A percentile compares a stretch with the other conserved stretches of the same genome.
Evolutionary conservation across 2,113 vertebrate species (phyloP).

Genomic region (Nesoenas mayeri): DNA sequence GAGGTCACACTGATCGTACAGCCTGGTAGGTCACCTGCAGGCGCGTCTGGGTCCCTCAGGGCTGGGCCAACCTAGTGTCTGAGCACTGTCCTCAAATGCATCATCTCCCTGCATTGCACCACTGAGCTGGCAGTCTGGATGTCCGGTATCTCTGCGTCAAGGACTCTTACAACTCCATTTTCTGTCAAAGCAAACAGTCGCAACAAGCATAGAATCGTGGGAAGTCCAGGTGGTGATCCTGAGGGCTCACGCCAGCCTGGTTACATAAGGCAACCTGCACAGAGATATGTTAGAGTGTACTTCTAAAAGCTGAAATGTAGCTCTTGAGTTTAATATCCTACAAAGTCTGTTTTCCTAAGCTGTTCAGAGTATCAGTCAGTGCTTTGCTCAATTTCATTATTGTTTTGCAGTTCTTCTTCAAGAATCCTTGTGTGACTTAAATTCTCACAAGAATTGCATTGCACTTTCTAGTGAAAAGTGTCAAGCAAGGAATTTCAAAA

Average conservation of each 20-base stretch:
- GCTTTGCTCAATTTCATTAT: background rate
- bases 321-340: background rate
- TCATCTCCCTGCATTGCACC: background rate
- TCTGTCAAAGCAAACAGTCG: background rate
- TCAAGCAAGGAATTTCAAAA: background rate
- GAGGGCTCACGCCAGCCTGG: background rate
- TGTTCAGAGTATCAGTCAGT: background rate
- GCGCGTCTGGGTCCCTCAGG: background rate
- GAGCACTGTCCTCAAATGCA: rapidly evolving
- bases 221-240: background rate
- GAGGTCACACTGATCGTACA: slow-evolving; percentile 75
- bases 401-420: background rate
- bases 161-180: background rate
- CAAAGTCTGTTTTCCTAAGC: background rate
- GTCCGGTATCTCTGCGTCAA: background rate
- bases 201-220: background rate
- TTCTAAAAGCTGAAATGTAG: background rate
- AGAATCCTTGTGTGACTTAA: background rate
- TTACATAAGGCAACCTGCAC: background rate
- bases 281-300: background rate
- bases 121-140: background rate
- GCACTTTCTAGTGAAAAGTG: background rate
- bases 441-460: background rate
- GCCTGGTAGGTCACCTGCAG: slow-evolving; percentile 70
- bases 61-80: background rate